Evolutionary conservation across 2,113 vertebrate genomes (phyloP).

Genomic region (Struthidea cinerea): DNA sequence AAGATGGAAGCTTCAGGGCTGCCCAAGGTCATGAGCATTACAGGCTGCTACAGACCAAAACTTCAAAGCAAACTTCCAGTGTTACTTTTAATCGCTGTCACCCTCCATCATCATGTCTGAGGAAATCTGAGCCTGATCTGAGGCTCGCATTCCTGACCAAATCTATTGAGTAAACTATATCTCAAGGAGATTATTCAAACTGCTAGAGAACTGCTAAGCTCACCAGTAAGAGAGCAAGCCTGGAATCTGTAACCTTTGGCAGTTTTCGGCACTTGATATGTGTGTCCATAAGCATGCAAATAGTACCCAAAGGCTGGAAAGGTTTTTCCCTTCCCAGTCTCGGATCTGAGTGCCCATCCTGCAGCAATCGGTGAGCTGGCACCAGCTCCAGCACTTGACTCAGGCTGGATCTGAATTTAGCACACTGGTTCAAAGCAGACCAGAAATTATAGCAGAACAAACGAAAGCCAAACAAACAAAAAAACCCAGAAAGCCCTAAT

Average conservation of each 20-base stretch:
- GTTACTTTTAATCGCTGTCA: neutral
- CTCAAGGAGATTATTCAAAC: neutral
- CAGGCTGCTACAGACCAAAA: neutral
- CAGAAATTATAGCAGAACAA: neutral
- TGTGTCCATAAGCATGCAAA: neutral
- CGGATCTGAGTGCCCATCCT: neutral
- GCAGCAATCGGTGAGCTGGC: neutral
- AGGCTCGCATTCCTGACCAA: neutral
- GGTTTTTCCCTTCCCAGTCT: neutral
- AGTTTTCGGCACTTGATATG: neutral
- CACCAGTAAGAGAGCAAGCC: neutral
- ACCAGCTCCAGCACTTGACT: neutral
- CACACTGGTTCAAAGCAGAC: neutral
- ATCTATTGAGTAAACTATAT: neutral
- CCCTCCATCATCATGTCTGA: neutral
- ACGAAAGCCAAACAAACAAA: neutral
- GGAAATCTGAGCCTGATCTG: neutral
- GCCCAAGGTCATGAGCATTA: neutral
- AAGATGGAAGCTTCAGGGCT: neutral
- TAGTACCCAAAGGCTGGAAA: neutral
- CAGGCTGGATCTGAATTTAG: neutral
- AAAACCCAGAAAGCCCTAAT: neutral
- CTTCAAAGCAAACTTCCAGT: neutral
- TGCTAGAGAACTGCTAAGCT: neutral
- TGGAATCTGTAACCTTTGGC: neutral